Percentiles rank a stretch among this genome's conserved stretches.
Conservation (phyloP, 2,797 vertebrate genomes). For the Scolopax bukidnonensis region DNA sequence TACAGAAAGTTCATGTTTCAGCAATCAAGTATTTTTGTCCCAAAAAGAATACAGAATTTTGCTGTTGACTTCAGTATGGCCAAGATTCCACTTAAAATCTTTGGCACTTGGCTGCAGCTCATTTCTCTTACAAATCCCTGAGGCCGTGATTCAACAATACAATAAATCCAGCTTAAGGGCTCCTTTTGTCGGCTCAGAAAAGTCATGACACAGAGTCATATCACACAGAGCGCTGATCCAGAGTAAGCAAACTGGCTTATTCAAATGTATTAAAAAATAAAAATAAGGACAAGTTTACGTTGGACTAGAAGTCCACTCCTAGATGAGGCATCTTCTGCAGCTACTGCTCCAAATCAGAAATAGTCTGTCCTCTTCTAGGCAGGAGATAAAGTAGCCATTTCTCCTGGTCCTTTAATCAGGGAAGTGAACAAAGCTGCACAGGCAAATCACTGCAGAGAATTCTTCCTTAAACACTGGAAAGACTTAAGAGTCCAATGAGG, state of each 20-base stretch:
- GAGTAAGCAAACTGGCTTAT: neutral
- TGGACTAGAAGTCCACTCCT: neutral
- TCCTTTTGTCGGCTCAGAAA: neutral
- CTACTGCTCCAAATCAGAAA: neutral
- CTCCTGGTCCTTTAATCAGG: neutral
- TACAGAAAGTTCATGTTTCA: neutral
- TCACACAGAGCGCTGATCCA: neutral
- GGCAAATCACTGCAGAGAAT: neutral
- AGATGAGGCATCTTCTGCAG: neutral
- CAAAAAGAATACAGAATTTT: neutral
- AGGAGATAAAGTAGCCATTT: neutral
- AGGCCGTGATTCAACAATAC: constrained; percentile 41
- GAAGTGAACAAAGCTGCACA: neutral
- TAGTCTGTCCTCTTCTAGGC: neutral
- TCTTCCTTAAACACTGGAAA: neutral
- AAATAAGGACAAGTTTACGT: neutral
- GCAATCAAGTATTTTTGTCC: neutral
- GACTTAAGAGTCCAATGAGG: neutral
- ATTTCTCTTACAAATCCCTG: constrained; percentile 36
- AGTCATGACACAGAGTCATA: constrained; percentile 26
- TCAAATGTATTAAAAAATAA: neutral
- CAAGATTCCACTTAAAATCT: neutral
- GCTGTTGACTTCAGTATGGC: neutral
- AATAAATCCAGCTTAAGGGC: constrained; percentile 55
- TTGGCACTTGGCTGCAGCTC: constrained; percentile 7